These are phyloP conservation scores for Hemicentrotus pulcherrimus DNA, from an alignment of 35 echinoderm and acorn worm genomes.

Conservation along the genomic window DNA sequence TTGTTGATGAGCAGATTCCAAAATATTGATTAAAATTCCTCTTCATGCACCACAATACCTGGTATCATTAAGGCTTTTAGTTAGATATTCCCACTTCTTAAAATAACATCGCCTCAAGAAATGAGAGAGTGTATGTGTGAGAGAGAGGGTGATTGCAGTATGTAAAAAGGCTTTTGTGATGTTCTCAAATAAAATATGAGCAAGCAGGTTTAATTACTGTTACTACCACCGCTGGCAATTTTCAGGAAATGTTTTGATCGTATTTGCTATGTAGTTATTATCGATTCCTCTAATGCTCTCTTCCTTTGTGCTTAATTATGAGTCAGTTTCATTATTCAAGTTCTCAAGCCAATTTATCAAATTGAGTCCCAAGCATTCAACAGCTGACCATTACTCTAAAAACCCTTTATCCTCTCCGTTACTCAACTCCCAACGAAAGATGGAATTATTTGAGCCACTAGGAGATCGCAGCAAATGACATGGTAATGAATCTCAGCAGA, in stretches of 20 bases:
- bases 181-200: neutral
- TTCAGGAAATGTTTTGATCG: neutral
- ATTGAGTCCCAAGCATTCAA: neutral
- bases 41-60: too few species aligned
- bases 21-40: too few species aligned
- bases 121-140: too few species aligned
- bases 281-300: neutral
- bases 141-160: neutral
- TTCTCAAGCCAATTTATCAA: neutral
- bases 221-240: neutral
- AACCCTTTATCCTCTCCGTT: neutral
- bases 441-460: neutral
- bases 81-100: neutral
- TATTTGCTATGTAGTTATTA: neutral
- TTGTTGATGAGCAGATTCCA: too few species aligned
- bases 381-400: neutral
- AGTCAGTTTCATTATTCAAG: neutral
- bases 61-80: too few species aligned
- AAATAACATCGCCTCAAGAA: neutral
- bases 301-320: too few species aligned
- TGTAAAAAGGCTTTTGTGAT: neutral
- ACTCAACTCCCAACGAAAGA: neutral
- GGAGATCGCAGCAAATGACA: slow-evolving; percentile 9
- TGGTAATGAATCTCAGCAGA: slow-evolving; percentile 22
- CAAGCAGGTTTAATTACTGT: neutral